phyloP scores from a whole-genome alignment of 1,140 invertebrate genomes.

The Pentalonia nigronervosa region DNA sequence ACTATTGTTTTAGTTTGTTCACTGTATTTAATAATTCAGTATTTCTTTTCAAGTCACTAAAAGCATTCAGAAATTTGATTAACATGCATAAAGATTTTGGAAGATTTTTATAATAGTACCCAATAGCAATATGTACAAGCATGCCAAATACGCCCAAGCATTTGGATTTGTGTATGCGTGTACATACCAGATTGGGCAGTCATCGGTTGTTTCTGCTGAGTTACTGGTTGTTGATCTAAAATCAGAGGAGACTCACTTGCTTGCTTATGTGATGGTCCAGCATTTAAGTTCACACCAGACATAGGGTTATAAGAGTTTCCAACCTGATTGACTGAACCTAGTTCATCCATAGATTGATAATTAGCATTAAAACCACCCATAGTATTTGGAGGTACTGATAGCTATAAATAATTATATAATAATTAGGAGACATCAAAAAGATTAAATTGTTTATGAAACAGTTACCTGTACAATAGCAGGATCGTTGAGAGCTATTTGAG shows the following conservation, averaged over 20 bases:
- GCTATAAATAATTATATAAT: slow-evolving; percentile 62
- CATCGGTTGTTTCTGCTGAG: slow-evolving; percentile 51
- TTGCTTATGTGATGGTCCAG: slow-evolving; percentile 55
- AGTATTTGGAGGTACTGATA: slow-evolving; percentile 74
- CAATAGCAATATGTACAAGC: slow-evolving; percentile 57
- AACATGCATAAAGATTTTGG: neutral
- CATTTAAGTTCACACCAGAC: slow-evolving; percentile 54
- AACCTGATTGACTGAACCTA: slow-evolving; percentile 43
- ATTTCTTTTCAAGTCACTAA: neutral
- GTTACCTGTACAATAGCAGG: slow-evolving; percentile 90
- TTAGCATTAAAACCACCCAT: slow-evolving; percentile 52
- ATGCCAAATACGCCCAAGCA: slow-evolving; percentile 54
- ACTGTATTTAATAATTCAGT: too few relatives aligned
- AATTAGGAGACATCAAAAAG: neutral
- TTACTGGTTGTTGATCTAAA: slow-evolving; percentile 53
- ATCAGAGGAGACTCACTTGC: slow-evolving; percentile 56
- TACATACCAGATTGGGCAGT: slow-evolving; percentile 56
- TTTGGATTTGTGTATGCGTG: slow-evolving; percentile 53
- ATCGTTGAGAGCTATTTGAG: slow-evolving; percentile 74
- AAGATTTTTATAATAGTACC: slow-evolving; percentile 27
- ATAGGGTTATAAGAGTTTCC: slow-evolving; percentile 58
- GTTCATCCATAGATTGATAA: slow-evolving; percentile 48
- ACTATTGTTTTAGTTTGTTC: neutral
- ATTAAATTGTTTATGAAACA: neutral
- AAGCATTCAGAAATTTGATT: neutral